These are phyloP conservation scores for Axea sp. DNA, from an alignment of 2,888 invertebrate genomes.

Conservation along the genomic window DNA sequence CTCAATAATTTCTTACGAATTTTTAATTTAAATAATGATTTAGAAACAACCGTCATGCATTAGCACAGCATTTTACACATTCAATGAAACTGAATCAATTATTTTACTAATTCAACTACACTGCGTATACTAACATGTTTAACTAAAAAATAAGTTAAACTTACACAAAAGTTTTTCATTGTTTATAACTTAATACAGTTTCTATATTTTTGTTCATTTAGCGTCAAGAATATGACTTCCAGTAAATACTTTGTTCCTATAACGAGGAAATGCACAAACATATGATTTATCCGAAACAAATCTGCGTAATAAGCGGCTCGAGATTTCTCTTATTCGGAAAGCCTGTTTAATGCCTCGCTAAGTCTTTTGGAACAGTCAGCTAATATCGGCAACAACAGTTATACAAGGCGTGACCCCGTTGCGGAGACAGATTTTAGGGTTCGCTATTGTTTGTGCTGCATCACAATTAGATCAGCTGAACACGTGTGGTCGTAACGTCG, in stretches of 20 bases:
- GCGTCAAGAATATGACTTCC: no score
- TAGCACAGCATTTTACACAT: no score
- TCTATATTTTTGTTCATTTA: no score
- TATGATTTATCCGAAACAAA: conserved; percentile 51
- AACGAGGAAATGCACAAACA: neutral
- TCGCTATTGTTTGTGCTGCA: conserved; percentile 64
- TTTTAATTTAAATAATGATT: no score
- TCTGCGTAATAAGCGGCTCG: conserved; percentile 56
- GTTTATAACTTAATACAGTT: no score
- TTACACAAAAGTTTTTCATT: no score
- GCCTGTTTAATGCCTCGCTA: conserved; percentile 57
- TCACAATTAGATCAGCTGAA: conserved; percentile 71
- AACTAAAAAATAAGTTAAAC: no score
- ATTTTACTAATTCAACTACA: no score
- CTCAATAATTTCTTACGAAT: no score
- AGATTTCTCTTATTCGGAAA: conserved; percentile 47
- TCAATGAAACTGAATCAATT: no score
- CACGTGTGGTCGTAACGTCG: conserved; percentile 67
- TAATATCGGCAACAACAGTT: conserved; percentile 60
- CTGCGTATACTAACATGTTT: no score
- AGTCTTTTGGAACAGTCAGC: conserved; percentile 52
- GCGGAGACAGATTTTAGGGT: conserved; percentile 61
- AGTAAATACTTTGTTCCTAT: neutral
- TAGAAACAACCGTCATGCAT: no score
- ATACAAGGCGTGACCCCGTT: conserved; percentile 64